Percentiles rank a stretch among this genome's conserved stretches.
phyloP scores from a whole-genome alignment of 2,113 vertebrate species.

The Menura novaehollandiae region DNA sequence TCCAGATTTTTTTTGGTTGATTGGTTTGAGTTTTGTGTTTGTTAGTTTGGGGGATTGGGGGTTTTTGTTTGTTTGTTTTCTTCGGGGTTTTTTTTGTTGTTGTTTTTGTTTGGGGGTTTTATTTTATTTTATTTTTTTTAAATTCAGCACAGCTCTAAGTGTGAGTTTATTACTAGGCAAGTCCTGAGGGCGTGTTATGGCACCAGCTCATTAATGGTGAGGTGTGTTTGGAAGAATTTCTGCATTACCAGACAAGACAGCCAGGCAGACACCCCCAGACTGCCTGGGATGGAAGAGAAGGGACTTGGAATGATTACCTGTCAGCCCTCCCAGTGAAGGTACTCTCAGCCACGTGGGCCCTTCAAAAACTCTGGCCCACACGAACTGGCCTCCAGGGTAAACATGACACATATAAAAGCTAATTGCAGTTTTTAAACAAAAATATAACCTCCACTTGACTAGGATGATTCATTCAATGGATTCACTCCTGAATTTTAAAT shows the following conservation, averaged over 20 bases:
- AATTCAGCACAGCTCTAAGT: background rate
- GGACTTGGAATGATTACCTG: no score
- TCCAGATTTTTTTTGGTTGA: background rate
- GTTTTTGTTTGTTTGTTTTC: background rate
- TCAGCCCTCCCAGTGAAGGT: background rate
- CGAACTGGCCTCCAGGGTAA: background rate
- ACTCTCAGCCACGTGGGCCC: fast-evolving
- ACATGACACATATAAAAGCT: fast-evolving
- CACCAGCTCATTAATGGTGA: background rate
- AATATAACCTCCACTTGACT: background rate
- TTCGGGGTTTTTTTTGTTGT: background rate
- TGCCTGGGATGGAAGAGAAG: background rate
- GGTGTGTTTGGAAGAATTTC: background rate
- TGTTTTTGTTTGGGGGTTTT: background rate
- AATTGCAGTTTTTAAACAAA: background rate
- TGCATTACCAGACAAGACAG: background rate
- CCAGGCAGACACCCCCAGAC: background rate
- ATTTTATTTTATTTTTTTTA: background rate
- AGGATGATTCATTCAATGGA: background rate
- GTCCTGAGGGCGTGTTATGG: background rate
- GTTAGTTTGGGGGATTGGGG: no score
- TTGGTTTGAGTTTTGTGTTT: no score
- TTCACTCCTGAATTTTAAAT: background rate
- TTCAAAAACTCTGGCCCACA: background rate
- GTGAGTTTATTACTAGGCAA: background rate